Percentiles rank a stretch among this genome's conserved stretches.
phyloP scores from a whole-genome alignment of 2,113 vertebrate species.

The Cyphomyrus discorhynchus region DNA sequence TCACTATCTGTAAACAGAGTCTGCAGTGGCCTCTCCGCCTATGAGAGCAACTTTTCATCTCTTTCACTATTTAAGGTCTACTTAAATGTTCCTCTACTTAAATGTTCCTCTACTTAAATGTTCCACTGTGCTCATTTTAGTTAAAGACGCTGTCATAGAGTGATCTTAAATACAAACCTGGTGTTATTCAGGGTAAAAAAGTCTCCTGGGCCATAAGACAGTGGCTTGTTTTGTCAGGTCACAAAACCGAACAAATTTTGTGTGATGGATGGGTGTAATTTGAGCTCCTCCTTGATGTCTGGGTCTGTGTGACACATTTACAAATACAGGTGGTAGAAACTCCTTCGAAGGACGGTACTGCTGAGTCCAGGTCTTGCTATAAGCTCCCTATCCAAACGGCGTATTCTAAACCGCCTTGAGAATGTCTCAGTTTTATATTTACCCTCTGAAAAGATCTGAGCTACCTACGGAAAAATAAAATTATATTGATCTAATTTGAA shows the following conservation, averaged over 20 bases:
- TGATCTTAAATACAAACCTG: neutral
- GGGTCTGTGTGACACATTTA: neutral
- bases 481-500: neutral
- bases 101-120: neutral
- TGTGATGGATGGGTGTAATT: conserved; percentile 11
- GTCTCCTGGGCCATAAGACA: neutral
- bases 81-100: neutral
- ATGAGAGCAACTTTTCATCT: conserved; percentile 19
- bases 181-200: neutral
- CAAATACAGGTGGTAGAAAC: neutral
- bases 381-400: neutral
- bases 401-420: neutral
- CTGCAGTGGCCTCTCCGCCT: conserved; percentile 45
- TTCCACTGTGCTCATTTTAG: neutral
- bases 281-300: conserved; percentile 22
- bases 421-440: neutral
- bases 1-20: conserved; percentile 60
- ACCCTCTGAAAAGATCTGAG: neutral
- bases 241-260: neutral
- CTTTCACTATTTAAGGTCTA: neutral
- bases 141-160: neutral
- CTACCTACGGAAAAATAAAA: neutral
- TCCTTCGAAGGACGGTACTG: neutral
- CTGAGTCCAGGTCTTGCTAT: neutral
- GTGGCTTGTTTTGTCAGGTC: neutral